phyloP scores from a whole-genome alignment of 2,888 invertebrate genomes.

The Phortica magna region DNA sequence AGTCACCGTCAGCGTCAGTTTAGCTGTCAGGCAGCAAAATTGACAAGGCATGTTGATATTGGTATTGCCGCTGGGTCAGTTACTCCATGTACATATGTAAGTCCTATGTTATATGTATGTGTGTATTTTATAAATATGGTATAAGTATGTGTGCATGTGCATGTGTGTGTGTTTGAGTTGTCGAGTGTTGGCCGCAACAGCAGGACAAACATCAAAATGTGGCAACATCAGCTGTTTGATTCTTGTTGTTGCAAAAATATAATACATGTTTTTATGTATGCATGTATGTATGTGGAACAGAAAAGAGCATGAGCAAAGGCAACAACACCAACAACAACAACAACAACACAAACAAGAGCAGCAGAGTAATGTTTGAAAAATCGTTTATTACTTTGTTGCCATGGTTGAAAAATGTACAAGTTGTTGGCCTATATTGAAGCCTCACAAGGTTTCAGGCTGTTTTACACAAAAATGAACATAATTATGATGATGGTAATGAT shows the following conservation, averaged over 20 bases:
- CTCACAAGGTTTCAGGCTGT: neutral
- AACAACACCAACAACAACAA: neutral
- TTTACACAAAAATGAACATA: neutral
- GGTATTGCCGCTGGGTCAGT: neutral
- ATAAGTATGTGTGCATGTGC: neutral
- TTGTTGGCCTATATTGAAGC: constrained; percentile 21
- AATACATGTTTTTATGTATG: neutral
- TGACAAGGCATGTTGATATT: too few species aligned
- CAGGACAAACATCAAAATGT: constrained; percentile 30
- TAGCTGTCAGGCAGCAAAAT: neutral
- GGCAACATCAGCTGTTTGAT: constrained; percentile 26
- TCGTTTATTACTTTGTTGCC: constrained; percentile 16
- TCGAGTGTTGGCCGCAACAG: constrained; percentile 21
- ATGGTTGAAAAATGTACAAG: constrained; percentile 10
- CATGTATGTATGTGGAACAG: neutral
- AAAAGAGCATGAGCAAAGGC: neutral
- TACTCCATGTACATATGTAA: neutral
- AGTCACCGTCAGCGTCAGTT: neutral
- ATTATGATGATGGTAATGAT: neutral
- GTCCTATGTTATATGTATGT: neutral
- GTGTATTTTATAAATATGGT: neutral
- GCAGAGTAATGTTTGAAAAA: neutral
- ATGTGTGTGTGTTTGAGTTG: neutral
- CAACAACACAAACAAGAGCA: neutral
- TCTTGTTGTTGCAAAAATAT: neutral